Evolutionary conservation across 2,888 invertebrate genomes (phyloP), one percentile per base, ranked within the genome.

Genomic region (Acanthacorydalis orientalis): DNA sequence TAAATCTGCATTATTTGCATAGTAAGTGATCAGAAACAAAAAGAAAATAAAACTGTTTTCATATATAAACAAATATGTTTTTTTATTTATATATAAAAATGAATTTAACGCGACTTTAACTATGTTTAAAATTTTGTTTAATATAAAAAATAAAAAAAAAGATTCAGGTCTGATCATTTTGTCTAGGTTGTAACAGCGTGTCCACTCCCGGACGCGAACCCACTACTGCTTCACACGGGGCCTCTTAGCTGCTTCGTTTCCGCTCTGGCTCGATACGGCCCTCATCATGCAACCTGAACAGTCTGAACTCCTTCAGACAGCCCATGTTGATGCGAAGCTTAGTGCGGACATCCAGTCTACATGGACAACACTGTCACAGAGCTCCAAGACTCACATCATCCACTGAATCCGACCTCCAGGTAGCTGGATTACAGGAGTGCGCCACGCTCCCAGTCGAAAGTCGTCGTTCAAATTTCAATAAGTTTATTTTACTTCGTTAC

Each of bases 181-280:
- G 77, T 74, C 70, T 77, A 72, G 86, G 91, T 90, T 91, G 81
- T 71, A 73, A 77, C 77, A 81, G 78, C 81, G 77, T 76, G 73
- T 77, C 77, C 83, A 88, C 89, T 92, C 91, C 87, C 85, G 80
- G 86, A 81, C 87, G 91, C 91, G 83, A 86, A 88, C 90, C 91
- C 88, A 85, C 89, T 90, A 92, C 91, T 90, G 90, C 86, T 77
- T 82, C 78, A 88, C 90, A 86, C 89, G 90, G 89, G 80, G 85
- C 86, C 89, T 93, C 90, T 92, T 91, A 90, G 89, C 90, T 93
- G 92, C 91, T 92, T 86, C 81, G 88, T 91, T 88, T 84, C 91
- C 88, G 87, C 86, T 83, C 92, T 92, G 89, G 88, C 90, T 92
- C 92, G 85, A 76, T 92, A 73, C 91, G 83, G 85, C 87, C 81